These are phyloP conservation scores for Gastrophysa polygoni DNA, from an alignment of 2,888 invertebrate species.

Conservation along the genomic window DNA sequence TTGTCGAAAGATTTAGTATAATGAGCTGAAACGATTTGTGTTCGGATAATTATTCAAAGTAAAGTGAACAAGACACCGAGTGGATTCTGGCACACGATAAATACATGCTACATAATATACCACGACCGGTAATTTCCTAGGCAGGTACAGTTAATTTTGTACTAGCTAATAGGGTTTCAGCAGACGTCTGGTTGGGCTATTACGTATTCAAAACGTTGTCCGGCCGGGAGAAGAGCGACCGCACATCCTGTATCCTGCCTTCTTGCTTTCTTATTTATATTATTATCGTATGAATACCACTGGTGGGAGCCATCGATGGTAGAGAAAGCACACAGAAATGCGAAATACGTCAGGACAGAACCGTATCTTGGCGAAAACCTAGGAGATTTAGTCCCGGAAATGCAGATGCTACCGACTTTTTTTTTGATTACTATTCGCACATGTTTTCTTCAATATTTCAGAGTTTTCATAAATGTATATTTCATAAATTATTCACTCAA, in stretches of 20 bases:
- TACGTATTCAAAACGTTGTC: conserved; percentile 11
- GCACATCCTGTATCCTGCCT: conserved; percentile 21
- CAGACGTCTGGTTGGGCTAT: not conserved
- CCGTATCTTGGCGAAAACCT: too few species aligned
- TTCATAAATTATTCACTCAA: too few species aligned
- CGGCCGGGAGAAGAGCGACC: not conserved
- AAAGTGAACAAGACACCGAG: too few species aligned
- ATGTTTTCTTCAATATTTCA: too few species aligned
- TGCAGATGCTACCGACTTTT: not conserved
- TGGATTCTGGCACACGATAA: not conserved
- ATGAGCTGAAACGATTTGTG: too few species aligned
- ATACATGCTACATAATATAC: not conserved
- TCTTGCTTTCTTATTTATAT: conserved; percentile 19
- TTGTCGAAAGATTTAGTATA: too few species aligned
- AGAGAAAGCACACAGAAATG: not conserved
- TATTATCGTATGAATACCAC: conserved; percentile 24
- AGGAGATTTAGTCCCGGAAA: too few species aligned
- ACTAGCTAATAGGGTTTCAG: not conserved
- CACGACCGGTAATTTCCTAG: not conserved
- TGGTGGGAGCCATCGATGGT: conserved; percentile 9
- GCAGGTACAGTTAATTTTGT: too few species aligned
- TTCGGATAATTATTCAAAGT: too few species aligned
- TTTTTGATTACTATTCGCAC: too few species aligned
- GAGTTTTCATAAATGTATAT: too few species aligned
- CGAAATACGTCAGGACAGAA: too few species aligned